Evolutionary conservation across 2,113 vertebrate species (phyloP), one percentile per base, ranked within the genome.

Genomic region (Fukomys damarensis): DNA sequence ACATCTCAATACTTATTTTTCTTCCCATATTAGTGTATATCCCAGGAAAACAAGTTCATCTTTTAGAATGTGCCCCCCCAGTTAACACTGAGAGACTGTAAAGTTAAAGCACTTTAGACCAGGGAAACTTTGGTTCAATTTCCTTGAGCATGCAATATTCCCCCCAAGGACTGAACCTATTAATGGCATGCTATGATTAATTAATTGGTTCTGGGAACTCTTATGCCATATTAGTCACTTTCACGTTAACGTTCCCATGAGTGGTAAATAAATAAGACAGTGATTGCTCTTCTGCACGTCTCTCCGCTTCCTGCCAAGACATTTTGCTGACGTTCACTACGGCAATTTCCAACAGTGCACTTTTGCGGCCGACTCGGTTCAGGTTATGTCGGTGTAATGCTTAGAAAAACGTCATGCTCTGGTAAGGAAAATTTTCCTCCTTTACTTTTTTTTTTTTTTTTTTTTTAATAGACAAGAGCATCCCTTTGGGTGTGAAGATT

Each of bases 131-230:
- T 77, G 59, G 9, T 93, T 49, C 89, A 92, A 86, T 97, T 93
- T 85, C n/a, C 94, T 54, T 79, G 13, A 94, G 89, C 41, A 30
- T 70, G 70, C 93, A 91, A 93, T 79, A 65, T 63, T 52, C 41
- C 19, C 46, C 63, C 77, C 85, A 90, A 65, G 92, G 70, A 95
- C 72, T 35, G 6, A 17, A 96, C 91, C 70, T 88, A 94, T 94
- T 89, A 97, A 94, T 90, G 95, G 43, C 43, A 97, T 93, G 96
- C n/a, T 74, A 76, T 94, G 72, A 84, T 87, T 92, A 98, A 97
- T 81, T 81, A 43, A 95, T 96, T 70, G 88, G 49, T 96, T 95
- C 77, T 96, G 76, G 95, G 43, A 97, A 97, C 59, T 97, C 3
- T 93, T 8, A 95, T 84, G 91, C 14, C 54, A 14, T 82, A 96